Evolutionary conservation across 2,797 vertebrate genomes (phyloP).

Genomic region (Chloroceryle inda): DNA sequence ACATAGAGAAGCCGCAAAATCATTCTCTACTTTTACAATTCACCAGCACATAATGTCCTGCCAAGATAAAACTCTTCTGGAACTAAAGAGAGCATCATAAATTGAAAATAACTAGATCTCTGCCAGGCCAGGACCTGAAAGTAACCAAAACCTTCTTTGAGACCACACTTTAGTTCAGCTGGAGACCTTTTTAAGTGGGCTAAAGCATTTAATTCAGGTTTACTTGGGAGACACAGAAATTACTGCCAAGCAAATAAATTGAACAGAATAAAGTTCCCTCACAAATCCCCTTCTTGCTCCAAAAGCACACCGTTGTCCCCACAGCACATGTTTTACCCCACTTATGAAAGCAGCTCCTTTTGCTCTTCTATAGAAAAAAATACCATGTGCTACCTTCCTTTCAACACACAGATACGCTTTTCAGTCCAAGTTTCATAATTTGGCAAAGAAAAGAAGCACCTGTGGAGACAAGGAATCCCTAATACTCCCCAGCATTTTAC

Average conservation of each 20-base stretch:
- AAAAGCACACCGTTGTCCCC: accelerated
- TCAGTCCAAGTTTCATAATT: neutral
- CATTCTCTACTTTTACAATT: neutral
- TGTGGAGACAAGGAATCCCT: accelerated
- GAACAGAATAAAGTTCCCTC: neutral
- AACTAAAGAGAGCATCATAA: neutral
- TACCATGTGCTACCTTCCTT: accelerated
- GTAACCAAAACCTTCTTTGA: neutral
- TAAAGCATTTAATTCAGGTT: neutral
- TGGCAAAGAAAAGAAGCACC: neutral
- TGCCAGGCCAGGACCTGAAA: neutral
- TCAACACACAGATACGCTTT: accelerated
- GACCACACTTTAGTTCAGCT: accelerated
- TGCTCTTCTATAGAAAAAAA: neutral
- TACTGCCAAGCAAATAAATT: neutral
- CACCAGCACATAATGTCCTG: neutral
- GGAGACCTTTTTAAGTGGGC: neutral
- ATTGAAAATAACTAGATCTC: neutral
- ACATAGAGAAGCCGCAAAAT: neutral
- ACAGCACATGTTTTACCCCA: neutral
- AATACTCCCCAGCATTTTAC: neutral
- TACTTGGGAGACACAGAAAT: neutral
- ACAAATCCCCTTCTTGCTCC: neutral
- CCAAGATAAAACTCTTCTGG: neutral
- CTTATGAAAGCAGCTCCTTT: neutral